These are phyloP conservation scores for Tribolium freemani DNA, from an alignment of 2,888 invertebrate species.

Conservation along the genomic window DNA sequence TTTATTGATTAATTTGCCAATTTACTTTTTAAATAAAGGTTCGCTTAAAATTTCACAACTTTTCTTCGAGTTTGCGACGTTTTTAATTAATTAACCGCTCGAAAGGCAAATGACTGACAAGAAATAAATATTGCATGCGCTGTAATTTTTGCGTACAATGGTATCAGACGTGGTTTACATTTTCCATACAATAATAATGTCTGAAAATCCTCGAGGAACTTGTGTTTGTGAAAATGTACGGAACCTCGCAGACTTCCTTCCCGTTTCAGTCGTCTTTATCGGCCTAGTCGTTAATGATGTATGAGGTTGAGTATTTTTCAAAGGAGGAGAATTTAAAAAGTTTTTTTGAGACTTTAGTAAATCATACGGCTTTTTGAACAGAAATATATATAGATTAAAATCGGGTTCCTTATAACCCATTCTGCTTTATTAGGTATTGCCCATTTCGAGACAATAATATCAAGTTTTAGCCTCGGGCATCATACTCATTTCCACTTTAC, in stretches of 20 bases:
- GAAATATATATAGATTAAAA: conserved; percentile 52
- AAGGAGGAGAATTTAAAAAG: conserved; percentile 50
- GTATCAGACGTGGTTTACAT: conserved; percentile 23
- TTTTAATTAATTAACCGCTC: conserved; percentile 40
- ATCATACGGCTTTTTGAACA: conserved; percentile 54
- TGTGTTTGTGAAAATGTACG: conserved; percentile 44
- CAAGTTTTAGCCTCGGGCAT: not conserved
- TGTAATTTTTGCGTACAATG: not conserved
- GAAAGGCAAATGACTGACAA: conserved; percentile 23
- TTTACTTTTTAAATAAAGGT: conserved; percentile 35
- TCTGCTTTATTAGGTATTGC: conserved; percentile 38
- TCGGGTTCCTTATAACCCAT: conserved; percentile 39
- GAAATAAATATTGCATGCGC: not conserved
- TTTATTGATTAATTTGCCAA: conserved; percentile 40
- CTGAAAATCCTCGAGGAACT: conserved; percentile 2
- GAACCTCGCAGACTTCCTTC: conserved; percentile 50
- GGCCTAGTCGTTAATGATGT: conserved; percentile 56
- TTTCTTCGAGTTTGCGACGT: conserved; percentile 34
- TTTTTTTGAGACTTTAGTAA: conserved; percentile 47
- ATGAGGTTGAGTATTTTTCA: conserved; percentile 56
- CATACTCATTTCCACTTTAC: not conserved
- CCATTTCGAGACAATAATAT: conserved; percentile 4
- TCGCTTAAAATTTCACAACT: conserved; percentile 18
- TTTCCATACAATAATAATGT: conserved; percentile 26
- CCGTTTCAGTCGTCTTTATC: conserved; percentile 47